Conservation (phyloP, 2,113 vertebrate species). For the Sylvia atricapilla region DNA sequence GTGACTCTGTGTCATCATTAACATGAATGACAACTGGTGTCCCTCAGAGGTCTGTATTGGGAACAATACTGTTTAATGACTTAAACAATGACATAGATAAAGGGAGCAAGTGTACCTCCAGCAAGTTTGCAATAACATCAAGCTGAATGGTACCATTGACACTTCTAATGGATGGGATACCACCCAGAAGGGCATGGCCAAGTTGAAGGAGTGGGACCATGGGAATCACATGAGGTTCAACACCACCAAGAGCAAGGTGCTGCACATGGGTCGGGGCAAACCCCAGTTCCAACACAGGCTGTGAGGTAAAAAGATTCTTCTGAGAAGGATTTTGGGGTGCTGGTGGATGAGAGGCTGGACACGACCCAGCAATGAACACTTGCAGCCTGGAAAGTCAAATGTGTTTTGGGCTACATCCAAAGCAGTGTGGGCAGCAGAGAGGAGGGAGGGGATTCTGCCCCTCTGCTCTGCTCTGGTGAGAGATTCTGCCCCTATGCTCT, state of each 20-base stretch:
- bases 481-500: neutral
- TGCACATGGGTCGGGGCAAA: rapidly evolving
- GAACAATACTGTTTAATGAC: neutral
- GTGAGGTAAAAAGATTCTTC: neutral
- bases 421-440: neutral
- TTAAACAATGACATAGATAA: neutral
- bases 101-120: neutral
- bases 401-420: neutral
- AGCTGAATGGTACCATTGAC: neutral
- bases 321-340: neutral
- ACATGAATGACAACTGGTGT: no score
- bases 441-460: neutral
- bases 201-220: neutral
- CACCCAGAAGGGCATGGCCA: neutral
- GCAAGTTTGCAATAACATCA: neutral
- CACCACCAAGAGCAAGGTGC: neutral
- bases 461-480: neutral
- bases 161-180: no score
- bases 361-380: no score
- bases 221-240: neutral
- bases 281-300: neutral
- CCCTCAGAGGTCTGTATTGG: rapidly evolving
- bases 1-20: neutral
- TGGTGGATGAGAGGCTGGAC: neutral
- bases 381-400: rapidly evolving